Percentiles rank a stretch among this genome's conserved stretches.
These are phyloP conservation scores for Drosophila tsacasi DNA, from an alignment of 1,140 invertebrate species.

Conservation along the genomic window DNA sequence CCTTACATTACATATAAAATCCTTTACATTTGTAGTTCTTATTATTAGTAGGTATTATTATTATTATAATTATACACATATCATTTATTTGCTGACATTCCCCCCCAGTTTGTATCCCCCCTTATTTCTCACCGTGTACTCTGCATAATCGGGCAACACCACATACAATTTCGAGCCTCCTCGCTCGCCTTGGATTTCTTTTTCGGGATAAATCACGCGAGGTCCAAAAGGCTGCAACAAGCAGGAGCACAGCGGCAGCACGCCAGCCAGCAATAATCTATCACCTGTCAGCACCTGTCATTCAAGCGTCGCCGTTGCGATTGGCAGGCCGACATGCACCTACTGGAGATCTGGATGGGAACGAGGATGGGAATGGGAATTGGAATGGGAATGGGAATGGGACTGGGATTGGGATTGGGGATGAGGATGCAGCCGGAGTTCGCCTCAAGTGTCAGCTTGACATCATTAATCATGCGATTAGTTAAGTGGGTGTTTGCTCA, in stretches of 20 bases:
- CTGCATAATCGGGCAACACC: slow-evolving; percentile 54
- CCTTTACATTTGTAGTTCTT: no score
- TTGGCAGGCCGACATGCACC: slow-evolving; percentile 73
- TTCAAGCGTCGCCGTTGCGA: slow-evolving; percentile 83
- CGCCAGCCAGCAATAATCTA: slow-evolving; percentile 77
- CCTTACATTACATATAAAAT: no score
- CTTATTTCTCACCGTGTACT: slow-evolving; percentile 13
- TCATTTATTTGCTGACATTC: not conserved
- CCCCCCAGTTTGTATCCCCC: not conserved
- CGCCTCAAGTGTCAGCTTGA: slow-evolving; percentile 75
- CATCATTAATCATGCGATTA: slow-evolving; percentile 85
- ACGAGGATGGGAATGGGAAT: not conserved
- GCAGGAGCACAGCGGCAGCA: slow-evolving; percentile 27
- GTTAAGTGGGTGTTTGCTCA: slow-evolving; percentile 81
- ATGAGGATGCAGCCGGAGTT: slow-evolving; percentile 20
- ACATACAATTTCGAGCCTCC: slow-evolving; percentile 55
- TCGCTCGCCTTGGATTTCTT: slow-evolving; percentile 3
- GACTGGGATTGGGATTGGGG: not conserved
- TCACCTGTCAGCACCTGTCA: slow-evolving; percentile 85
- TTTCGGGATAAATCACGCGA: slow-evolving; percentile 78
- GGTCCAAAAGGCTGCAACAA: slow-evolving; percentile 3
- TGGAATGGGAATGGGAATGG: not conserved
- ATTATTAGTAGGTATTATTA: no score
- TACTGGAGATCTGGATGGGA: slow-evolving; percentile 30
- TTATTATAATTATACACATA: no score